Conservation (phyloP, 2,797 vertebrate genomes). For the Chaetodon trifasciatus region DNA sequence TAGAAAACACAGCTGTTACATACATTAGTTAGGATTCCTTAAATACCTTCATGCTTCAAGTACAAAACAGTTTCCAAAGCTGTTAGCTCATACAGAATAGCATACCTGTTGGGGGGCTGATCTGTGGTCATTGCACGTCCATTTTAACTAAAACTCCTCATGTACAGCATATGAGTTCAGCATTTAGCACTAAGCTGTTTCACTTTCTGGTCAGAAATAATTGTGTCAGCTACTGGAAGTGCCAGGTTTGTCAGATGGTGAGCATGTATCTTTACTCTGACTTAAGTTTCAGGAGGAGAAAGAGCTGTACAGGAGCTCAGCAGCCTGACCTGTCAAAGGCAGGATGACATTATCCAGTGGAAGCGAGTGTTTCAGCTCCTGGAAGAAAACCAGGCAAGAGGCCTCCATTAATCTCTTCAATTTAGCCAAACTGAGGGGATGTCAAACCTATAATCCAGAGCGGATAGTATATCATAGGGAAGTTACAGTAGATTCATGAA, state of each 20-base stretch:
- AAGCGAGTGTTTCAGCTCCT: conserved; percentile 56
- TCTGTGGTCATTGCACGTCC: background rate
- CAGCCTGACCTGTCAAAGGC: conserved; percentile 62
- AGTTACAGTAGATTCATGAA: conserved; percentile 59
- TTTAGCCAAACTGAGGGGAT: conserved; percentile 62
- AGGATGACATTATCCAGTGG: conserved; percentile 68
- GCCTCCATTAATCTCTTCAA: conserved; percentile 70
- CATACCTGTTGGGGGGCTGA: background rate
- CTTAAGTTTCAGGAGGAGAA: conserved; percentile 15
- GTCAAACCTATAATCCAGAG: conserved; percentile 76
- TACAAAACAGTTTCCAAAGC: conserved; percentile 21
- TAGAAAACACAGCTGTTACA: conserved; percentile 6
- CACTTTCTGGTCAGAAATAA: conserved; percentile 18
- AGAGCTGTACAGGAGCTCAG: conserved; percentile 42
- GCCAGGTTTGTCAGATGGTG: conserved; percentile 27
- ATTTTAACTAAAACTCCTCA: background rate
- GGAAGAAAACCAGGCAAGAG: conserved; percentile 60
- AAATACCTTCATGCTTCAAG: conserved; percentile 30
- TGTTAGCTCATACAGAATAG: background rate
- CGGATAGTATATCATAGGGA: conserved; percentile 72
- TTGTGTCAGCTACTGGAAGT: conserved; percentile 24
- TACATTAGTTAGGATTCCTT: conserved; percentile 43
- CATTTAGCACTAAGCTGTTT: conserved; percentile 1
- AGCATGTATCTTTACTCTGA: conserved; percentile 12
- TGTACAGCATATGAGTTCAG: background rate